These are phyloP conservation scores for Vanessa atalanta DNA, from an alignment of 1,140 invertebrate genomes.

Conservation along the genomic window DNA sequence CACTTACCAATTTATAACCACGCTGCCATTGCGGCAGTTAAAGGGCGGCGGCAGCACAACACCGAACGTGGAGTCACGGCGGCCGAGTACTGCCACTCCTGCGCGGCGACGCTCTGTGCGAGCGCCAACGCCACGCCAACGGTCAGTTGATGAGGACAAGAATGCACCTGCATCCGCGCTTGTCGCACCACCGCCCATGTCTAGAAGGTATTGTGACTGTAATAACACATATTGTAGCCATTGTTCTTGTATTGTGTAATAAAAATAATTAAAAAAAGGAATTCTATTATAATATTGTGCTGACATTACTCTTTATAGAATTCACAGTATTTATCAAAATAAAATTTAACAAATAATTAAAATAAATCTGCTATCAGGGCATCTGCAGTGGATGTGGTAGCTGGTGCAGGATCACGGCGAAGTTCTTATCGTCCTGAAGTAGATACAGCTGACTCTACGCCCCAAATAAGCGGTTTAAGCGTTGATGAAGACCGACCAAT, in stretches of 20 bases:
- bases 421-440: conserved; percentile 86
- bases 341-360: not conserved
- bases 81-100: conserved; percentile 65
- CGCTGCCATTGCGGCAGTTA: conserved; percentile 76
- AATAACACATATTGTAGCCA: no score
- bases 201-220: conserved; percentile 80
- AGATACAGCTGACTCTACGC: conserved; percentile 63
- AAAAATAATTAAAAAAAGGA: no score
- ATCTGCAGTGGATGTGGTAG: conserved; percentile 90
- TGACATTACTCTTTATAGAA: not conserved
- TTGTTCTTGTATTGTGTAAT: no score
- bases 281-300: no score
- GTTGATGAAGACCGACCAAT: conserved; percentile 88
- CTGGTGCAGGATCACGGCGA: conserved; percentile 80
- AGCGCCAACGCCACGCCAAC: conserved; percentile 86
- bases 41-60: conserved; percentile 72
- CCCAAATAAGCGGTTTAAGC: conserved; percentile 78
- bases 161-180: conserved; percentile 73
- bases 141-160: conserved; percentile 90
- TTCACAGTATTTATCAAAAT: not conserved
- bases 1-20: conserved; percentile 51
- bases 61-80: conserved; percentile 60
- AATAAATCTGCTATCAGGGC: conserved; percentile 75
- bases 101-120: conserved; percentile 83
- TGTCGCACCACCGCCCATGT: conserved; percentile 84